Percentiles rank a stretch among this genome's conserved stretches.
Conservation (phyloP, 1,140 invertebrate genomes). For the Penaeus indicus region DNA sequence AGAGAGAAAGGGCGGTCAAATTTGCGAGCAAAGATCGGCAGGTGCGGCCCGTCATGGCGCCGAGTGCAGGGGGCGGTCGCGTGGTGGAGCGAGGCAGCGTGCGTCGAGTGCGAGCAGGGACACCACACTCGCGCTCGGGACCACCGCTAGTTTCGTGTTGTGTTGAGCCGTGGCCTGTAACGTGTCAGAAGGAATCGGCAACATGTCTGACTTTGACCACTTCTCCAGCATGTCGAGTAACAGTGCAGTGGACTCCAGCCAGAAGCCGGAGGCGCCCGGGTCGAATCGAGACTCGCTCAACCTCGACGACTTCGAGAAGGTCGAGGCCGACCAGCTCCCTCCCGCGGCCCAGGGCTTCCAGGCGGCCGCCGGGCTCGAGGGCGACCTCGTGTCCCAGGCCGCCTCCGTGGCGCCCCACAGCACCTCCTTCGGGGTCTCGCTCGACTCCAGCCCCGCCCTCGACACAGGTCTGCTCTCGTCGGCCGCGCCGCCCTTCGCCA, state of each 20-base stretch:
- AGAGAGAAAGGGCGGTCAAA: no score
- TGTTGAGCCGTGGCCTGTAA: no score
- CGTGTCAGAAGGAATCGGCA: background rate
- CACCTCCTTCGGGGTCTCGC: background rate
- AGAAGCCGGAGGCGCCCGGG: conserved; percentile 78
- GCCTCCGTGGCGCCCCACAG: conserved; percentile 19
- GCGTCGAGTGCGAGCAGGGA: no score
- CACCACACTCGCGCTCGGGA: no score
- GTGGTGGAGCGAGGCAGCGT: no score
- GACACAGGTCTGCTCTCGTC: background rate
- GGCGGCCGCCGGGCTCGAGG: background rate
- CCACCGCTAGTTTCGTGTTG: no score
- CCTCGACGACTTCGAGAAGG: conserved; percentile 66
- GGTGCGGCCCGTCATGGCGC: conserved; percentile 22
- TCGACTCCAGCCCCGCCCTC: conserved; percentile 17
- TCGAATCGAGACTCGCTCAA: conserved; percentile 65
- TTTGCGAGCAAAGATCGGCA: background rate
- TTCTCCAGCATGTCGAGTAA: conserved; percentile 25
- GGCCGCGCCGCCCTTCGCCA: background rate
- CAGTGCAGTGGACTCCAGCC: conserved; percentile 73
- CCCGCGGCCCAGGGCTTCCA: conserved; percentile 15
- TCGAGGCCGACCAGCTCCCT: conserved; percentile 63
- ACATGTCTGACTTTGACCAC: conserved; percentile 51
- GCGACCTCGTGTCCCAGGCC: conserved; percentile 34
- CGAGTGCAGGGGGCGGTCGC: no score